phyloP scores from a whole-genome alignment of 2,888 invertebrate genomes.

The Tiliacea aurago region DNA sequence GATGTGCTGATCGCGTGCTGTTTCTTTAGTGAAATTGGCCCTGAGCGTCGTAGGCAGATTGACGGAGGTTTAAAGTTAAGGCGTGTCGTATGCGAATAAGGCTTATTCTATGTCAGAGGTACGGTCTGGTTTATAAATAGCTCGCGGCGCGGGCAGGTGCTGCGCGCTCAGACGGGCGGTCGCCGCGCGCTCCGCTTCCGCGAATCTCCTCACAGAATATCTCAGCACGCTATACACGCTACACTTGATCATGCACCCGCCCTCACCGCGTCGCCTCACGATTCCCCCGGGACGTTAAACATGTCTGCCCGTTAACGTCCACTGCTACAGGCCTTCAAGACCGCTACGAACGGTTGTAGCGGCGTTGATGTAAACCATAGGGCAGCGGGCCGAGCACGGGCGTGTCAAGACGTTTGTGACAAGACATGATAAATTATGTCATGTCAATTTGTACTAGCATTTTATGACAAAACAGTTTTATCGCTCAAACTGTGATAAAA shows the following conservation, averaged over 20 bases:
- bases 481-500: no score
- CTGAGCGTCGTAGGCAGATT: slow-evolving; percentile 54
- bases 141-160: slow-evolving; percentile 84
- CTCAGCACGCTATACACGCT: slow-evolving; percentile 58
- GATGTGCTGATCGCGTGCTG: no score
- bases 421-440: no score
- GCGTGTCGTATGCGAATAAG: slow-evolving; percentile 65
- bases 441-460: no score
- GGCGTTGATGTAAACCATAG: slow-evolving; percentile 6
- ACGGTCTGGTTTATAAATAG: slow-evolving; percentile 88
- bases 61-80: slow-evolving; percentile 29
- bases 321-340: slow-evolving; percentile 19
- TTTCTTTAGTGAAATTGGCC: no score
- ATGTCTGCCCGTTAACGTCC: slow-evolving; percentile 33
- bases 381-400: no score
- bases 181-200: slow-evolving; percentile 88
- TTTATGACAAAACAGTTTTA: no score
- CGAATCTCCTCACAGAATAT: slow-evolving; percentile 76
- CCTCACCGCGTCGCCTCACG: slow-evolving; percentile 41
- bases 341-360: slow-evolving; percentile 8
- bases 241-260: slow-evolving; percentile 57
- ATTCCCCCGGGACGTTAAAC: slow-evolving; percentile 46
- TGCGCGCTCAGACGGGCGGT: slow-evolving; percentile 85
- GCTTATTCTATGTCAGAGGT: slow-evolving; percentile 80
- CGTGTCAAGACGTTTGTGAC: no score